Base-by-base conservation (phyloP, 2,888 invertebrate species). In the Spodoptera picta region DNA sequence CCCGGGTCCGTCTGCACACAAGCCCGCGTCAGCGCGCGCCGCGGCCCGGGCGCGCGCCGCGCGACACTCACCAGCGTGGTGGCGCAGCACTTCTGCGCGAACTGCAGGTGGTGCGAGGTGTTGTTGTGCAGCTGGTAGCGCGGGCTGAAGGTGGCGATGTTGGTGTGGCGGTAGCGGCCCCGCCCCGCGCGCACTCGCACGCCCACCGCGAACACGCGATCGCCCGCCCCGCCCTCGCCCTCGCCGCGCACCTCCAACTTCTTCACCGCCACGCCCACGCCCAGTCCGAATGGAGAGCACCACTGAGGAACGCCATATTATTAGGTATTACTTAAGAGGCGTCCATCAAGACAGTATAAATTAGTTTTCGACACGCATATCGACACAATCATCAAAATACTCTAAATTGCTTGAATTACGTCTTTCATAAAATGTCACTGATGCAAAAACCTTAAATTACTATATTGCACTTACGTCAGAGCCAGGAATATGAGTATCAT, bases 41-140 rank as follows among this genome's bases (percentile, higher is more conserved):
- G 67, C 96, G 96, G 73, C 96, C 96, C 96, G 0, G 96, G 96
- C 91, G 97, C 96, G 79, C 93, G 95, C 96, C 96, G 83, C 3
- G 2, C 12, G 9, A 1, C 14, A 93, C 95, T 95, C 83, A 97
- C 97, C 73, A 96, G 94, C 45, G 96, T 96, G 27, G 96, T 96
- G 6, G 97, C 96, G 80, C 97, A 97, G 90, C 97, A 98, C 85
- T 97, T 96, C 92, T 99, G 99, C 57, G 98, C 97, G 87, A 99
- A 97, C 85, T 98, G 97, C 79, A 99, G 94, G 57, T 96, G 96
- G 81, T 95, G 95, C 14, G 95, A 92, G 68, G 96, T 98, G 88
- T 97, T 97, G 93, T 99, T 99, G 92, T 99, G 98, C 63, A 99
- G 95, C 90, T 98, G 98, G 93, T 97, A 99, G 75, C 99, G 95